A percentile compares a stretch with the other conserved stretches of the same genome.
These are phyloP conservation scores for Penaeus vannamei DNA, from an alignment of 1,140 invertebrate species.

Conservation along the genomic window DNA sequence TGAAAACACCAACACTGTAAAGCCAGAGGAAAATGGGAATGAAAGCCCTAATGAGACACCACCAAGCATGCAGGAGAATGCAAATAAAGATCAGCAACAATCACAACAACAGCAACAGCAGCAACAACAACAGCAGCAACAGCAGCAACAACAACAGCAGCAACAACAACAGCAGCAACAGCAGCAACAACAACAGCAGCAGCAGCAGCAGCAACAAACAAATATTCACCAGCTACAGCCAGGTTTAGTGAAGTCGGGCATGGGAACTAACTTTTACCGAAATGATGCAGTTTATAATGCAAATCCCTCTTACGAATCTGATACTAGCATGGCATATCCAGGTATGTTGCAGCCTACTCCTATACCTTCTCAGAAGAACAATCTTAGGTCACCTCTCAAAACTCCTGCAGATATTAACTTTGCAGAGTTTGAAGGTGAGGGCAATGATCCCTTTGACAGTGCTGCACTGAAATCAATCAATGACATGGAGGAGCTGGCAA, in stretches of 20 bases:
- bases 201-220: not conserved
- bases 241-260: too few species aligned
- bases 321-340: conserved; percentile 33
- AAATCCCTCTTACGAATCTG: not conserved
- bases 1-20: not conserved
- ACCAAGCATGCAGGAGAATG: not conserved
- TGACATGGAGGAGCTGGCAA: conserved; percentile 72
- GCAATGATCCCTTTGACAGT: conserved; percentile 71
- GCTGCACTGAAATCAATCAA: conserved; percentile 71
- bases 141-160: not conserved
- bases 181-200: not conserved
- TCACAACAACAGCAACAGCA: not conserved
- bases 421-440: conserved; percentile 71
- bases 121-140: not conserved
- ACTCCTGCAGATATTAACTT: conserved; percentile 66
- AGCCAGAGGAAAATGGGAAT: conserved; percentile 9
- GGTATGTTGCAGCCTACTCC: conserved; percentile 57
- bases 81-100: not conserved
- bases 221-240: too few species aligned
- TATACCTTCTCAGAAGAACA: conserved; percentile 37
- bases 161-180: not conserved
- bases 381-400: conserved; percentile 44
- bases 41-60: not conserved
- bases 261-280: not conserved
- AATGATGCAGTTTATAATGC: not conserved